A percentile compares a stretch with the other conserved stretches of the same genome.
These are phyloP conservation scores for Heliconius hortense DNA, from an alignment of 2,888 invertebrate genomes.

Conservation along the genomic window DNA sequence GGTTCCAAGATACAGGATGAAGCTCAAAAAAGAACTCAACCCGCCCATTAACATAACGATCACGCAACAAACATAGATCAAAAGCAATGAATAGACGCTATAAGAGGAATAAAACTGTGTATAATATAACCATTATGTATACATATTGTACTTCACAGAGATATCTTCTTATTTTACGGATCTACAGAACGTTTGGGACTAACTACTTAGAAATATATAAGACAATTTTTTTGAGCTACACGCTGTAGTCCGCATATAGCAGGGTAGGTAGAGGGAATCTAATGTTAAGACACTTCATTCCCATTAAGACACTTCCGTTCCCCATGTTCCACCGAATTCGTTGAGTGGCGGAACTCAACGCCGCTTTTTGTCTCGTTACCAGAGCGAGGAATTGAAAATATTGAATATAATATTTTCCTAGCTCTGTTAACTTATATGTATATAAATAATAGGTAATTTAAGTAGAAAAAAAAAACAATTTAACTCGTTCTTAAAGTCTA, in stretches of 20 bases:
- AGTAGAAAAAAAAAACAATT: no score
- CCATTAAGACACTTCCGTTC: no score
- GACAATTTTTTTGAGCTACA: neutral
- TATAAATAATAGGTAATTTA: no score
- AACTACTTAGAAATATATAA: neutral
- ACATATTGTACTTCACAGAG: conserved; percentile 23
- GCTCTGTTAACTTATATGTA: no score
- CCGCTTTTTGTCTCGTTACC: no score
- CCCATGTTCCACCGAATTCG: no score
- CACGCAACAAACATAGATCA: conserved; percentile 21
- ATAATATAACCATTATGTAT: conserved; percentile 36
- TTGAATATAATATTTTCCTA: no score
- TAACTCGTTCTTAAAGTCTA: no score
- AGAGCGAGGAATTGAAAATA: no score
- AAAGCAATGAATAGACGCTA: conserved; percentile 24
- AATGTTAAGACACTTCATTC: neutral
- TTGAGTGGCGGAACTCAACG: no score
- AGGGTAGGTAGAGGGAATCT: neutral
- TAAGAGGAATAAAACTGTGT: conserved; percentile 26
- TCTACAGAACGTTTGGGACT: neutral
- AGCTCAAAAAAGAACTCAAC: neutral
- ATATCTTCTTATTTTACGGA: conserved; percentile 14
- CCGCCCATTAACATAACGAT: neutral
- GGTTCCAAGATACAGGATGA: neutral
- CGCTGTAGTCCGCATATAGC: neutral